Evolutionary conservation across 1,140 invertebrate genomes (phyloP), one percentile per base, ranked within the genome.

Genomic region (Scaptodrosophila lebanonensis): DNA sequence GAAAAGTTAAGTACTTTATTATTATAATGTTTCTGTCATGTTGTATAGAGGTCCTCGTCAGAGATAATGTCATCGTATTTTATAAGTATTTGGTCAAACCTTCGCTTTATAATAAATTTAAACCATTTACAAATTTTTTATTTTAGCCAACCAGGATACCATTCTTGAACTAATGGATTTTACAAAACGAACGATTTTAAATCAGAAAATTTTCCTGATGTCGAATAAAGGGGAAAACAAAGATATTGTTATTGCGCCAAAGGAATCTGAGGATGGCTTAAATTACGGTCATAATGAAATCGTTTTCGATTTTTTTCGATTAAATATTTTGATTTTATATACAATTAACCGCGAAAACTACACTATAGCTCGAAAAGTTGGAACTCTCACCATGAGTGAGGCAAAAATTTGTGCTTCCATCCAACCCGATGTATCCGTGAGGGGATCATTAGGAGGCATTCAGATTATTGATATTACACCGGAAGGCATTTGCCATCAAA

Each of bases 151-250:
- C 88, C 96, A 97, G 86, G 95, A 97, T 86, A 98, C 97, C 0
- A 94, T 98, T 66, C 93, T 98, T 1, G 97, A 98, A 86, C 87
- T 98, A 20, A 90, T 97, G 36, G 94, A 94, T 15, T 98, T 98
- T 84, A 90, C 92, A 0, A 93, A 93, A 49, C 90, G 94, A 33
- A 90, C 95, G 18, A 91, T 93, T 63, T 91, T 92, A 4, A 66
- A 84, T 6, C 75, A 84, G 3, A 76, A 86, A 17, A 89, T 68
- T 7, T 54, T 58, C 9, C 22, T 56, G 16, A 89, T 61, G 51
- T 73, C 8, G 76, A 76, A 16, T 9, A 65, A 8, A 1, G 27
- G 54, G 4, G 13, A 25, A 2, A 62, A 13, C n/a, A 52, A 44
- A 9, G 71, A 59, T 29, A 15, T 48, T 2, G 9, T 22, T 7